Evolutionary conservation across 2,888 invertebrate genomes (phyloP), one percentile per base, ranked within the genome.

Genomic region (Ochropacha duplaris): DNA sequence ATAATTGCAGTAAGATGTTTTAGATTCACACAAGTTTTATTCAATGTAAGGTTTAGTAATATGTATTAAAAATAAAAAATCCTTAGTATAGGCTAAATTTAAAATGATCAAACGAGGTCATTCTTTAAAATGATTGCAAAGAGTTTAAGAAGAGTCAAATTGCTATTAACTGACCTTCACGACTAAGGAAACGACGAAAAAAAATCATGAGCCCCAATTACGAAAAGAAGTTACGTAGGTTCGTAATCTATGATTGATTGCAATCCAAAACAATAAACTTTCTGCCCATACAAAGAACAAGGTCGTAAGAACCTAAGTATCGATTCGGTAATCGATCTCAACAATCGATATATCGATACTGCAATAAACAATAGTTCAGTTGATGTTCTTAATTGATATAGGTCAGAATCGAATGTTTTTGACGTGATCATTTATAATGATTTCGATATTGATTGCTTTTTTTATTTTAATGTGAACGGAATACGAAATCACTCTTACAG

Each of bases 331-430:
- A 78, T 76, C 71, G 73, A 76, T 71, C 62, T 61, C 56, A 49
- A 55, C 61, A 67, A 74, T 76, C 75, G 72, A 76, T 74, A 64
- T 61, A 66, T 72, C 63, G 65, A 69, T 69, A 74, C 69, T 69
- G 71, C 75, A 72, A 69, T 62, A 65, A 78, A 83, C 77, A 84
- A 83, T 81, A 66, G 69, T 59, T 50, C 57, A 49, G 61, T 58
- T 68, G 77, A 81, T 83, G 78, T 79, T 79, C 74, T 75, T 69
- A 71, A 78, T 76, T 73, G 77, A 84, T 81, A 70, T 81, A 69
- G 84, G 84, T 81, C 81, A 78, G 61, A 63, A 62, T 58, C 61
- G 56, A 65, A 68, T 71, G 66, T 68, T 66, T 64, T 62, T 55
- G 59, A 58, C 60, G 60, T 66, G 65, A 65, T 66, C 62, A 63